A percentile compares a stretch with the other conserved stretches of the same genome.
Conservation (phyloP, 2,888 invertebrate genomes). For the Athripsodes cinereus region DNA sequence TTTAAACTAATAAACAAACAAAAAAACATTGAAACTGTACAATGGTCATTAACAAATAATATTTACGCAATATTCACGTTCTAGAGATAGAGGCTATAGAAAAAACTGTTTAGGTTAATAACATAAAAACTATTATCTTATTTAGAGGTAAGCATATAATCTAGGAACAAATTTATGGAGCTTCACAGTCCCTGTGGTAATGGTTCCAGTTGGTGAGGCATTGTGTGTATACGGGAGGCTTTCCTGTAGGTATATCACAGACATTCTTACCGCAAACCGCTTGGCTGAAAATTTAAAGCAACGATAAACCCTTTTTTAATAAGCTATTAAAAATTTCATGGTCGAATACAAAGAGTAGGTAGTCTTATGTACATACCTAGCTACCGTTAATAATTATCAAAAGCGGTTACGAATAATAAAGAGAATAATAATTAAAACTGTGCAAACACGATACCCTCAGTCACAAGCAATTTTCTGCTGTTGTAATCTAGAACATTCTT, state of each 20-base stretch:
- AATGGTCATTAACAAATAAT: too few species aligned
- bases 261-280: background rate
- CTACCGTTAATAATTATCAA: background rate
- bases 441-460: background rate
- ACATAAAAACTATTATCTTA: too few species aligned
- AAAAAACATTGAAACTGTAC: too few species aligned
- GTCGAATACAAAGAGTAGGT: background rate
- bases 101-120: too few species aligned
- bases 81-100: too few species aligned
- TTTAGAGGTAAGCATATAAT: too few species aligned
- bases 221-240: background rate
- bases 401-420: background rate
- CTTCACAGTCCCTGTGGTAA: too few species aligned
- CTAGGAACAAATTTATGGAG: too few species aligned
- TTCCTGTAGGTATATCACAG: background rate
- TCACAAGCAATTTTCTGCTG: conserved; percentile 1
- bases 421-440: background rate
- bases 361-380: background rate
- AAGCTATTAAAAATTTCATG: conserved; percentile 1
- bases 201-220: background rate
- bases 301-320: background rate
- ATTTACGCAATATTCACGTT: too few species aligned
- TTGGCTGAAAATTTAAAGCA: background rate
- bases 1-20: too few species aligned
- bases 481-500: background rate